phyloP scores from a whole-genome alignment of 2,888 invertebrate genomes.

The Sthenelais limicola region DNA sequence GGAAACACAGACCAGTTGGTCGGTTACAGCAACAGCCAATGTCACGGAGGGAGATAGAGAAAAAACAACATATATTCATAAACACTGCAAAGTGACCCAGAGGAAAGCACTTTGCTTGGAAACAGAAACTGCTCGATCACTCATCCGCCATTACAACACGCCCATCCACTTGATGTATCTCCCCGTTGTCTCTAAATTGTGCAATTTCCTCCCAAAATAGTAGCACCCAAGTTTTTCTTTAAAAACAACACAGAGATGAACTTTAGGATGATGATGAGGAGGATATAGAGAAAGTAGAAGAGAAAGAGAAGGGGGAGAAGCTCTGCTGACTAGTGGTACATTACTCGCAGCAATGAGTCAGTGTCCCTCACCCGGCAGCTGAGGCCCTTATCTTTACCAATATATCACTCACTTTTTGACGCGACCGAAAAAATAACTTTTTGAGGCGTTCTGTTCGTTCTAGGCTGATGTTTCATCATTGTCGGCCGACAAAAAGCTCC shows the following conservation, averaged over 20 bases:
- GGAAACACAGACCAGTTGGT: too few relatives aligned
- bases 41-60: too few relatives aligned
- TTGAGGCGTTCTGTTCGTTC: slow-evolving; percentile 35
- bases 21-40: too few relatives aligned
- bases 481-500: slow-evolving; percentile 21
- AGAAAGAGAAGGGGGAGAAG: background rate
- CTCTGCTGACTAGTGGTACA: background rate
- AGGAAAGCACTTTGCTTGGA: too few relatives aligned
- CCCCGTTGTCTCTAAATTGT: slow-evolving; percentile 28
- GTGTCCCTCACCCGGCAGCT: slow-evolving; percentile 21
- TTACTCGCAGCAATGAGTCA: background rate
- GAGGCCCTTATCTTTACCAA: slow-evolving; percentile 37
- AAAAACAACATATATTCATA: too few relatives aligned
- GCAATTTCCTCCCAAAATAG: slow-evolving; percentile 39
- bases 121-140: too few relatives aligned
- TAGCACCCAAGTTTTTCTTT: too few relatives aligned
- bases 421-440: slow-evolving; percentile 30
- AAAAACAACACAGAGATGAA: too few relatives aligned
- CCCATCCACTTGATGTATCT: slow-evolving; percentile 31
- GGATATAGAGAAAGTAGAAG: slow-evolving; percentile 1
- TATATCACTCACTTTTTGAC: slow-evolving; percentile 39
- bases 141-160: slow-evolving; percentile 31
- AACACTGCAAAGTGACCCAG: too few relatives aligned
- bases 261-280: background rate
- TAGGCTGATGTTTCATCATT: slow-evolving; percentile 37